Conservation (phyloP, 2,797 vertebrate species). For the Loris lydekkerianus region DNA sequence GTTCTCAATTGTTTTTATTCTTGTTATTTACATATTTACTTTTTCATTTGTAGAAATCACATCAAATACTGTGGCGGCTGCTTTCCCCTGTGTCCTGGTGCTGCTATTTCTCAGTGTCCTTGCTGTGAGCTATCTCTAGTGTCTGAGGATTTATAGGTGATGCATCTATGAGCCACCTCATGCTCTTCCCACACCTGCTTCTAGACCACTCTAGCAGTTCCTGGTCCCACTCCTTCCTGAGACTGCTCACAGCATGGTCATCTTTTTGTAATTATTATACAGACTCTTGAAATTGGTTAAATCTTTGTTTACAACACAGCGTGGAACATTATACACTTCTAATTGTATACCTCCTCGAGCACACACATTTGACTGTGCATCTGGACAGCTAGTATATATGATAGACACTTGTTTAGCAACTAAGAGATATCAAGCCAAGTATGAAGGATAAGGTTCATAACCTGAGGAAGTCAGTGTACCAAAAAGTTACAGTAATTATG, state of each 20-base stretch:
- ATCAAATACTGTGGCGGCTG: not conserved
- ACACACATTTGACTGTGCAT: not conserved
- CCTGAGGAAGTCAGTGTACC: constrained; percentile 46
- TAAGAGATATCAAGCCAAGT: constrained; percentile 37
- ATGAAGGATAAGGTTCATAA: not conserved
- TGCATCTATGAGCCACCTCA: too few relatives aligned
- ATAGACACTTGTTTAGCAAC: not conserved
- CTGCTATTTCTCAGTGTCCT: too few relatives aligned
- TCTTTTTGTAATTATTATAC: constrained; percentile 27
- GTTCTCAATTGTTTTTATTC: not conserved
- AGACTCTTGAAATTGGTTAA: not conserved
- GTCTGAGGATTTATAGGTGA: too few relatives aligned
- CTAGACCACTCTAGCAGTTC: too few relatives aligned
- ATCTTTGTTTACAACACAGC: not conserved
- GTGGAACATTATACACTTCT: constrained; percentile 31
- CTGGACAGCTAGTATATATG: not conserved
- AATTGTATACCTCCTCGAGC: not conserved
- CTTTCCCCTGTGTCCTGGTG: too few relatives aligned
- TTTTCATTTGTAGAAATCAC: constrained; percentile 28
- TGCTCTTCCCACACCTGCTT: too few relatives aligned
- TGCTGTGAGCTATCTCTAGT: too few relatives aligned
- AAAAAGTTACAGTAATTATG: constrained; percentile 10
- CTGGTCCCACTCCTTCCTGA: too few relatives aligned
- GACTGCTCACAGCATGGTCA: too few relatives aligned
- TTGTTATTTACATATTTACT: not conserved